A percentile compares a stretch with the other conserved stretches of the same genome.
Conservation (phyloP, 2,888 invertebrate genomes). For the Stenodema calcarata region DNA sequence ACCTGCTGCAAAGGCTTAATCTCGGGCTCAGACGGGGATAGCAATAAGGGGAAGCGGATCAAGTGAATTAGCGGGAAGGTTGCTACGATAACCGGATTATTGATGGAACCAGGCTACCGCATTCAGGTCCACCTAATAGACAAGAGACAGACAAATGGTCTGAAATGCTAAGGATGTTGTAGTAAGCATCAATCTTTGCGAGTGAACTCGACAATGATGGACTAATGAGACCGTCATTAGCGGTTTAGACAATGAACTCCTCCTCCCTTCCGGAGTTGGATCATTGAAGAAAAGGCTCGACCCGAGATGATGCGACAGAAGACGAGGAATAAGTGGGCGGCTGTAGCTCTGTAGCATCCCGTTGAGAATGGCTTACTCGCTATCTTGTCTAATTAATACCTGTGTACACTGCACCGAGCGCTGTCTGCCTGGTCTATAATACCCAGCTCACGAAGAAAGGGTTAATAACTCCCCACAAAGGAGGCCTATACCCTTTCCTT, state of each 20-base stretch:
- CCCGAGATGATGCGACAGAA: background rate
- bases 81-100: constrained; percentile 27
- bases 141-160: constrained; percentile 42
- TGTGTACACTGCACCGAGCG: background rate
- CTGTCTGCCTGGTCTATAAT: background rate
- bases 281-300: constrained; percentile 5
- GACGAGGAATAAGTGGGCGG: background rate
- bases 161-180: constrained; percentile 38
- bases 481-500: background rate
- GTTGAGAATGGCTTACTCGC: background rate
- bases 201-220: constrained; percentile 40
- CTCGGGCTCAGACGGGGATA: background rate
- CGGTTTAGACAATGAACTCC: constrained; percentile 29
- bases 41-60: constrained; percentile 18
- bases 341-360: background rate
- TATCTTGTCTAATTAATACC: constrained; percentile 38
- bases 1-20: background rate
- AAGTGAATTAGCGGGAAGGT: constrained; percentile 29
- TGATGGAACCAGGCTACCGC: constrained; percentile 27
- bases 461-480: constrained; percentile 38
- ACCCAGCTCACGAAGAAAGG: constrained; percentile 2
- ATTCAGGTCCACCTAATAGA: constrained; percentile 32
- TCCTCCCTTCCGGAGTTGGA: background rate
- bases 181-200: constrained; percentile 34
- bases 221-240: constrained; percentile 46